Base-by-base conservation (phyloP, 1,140 invertebrate species). In the Agrypnia vestita region DNA sequence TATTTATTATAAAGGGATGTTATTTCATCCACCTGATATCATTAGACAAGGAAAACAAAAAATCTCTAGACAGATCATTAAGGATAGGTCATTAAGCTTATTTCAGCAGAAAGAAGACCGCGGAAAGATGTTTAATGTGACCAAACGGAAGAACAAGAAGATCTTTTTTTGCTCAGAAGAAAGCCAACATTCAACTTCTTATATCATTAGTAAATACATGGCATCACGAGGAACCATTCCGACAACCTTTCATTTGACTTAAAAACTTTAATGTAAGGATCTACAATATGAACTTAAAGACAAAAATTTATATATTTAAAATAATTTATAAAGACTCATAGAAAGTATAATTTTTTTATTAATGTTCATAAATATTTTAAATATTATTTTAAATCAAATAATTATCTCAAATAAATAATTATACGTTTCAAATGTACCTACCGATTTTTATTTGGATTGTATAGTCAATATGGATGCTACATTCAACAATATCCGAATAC, bases 21-120 rank as follows among this genome's bases (percentile, higher is more conserved):
- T 35, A 35, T 35, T 35, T 35, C 25, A 35, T 51, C 8, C 25
- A 62, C 59, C 7, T 62, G 25, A 6, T 17, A 62, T 62, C 25
- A n/a, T 62, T 62, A 35, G 25, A 62, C 17, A 62, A 9, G 25
- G 13, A 21, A 69, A 47, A 44, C 72, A 53, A 13, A 17, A 72
- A 21, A 49, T 35, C 13, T 21, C 59, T 0, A 21, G 19, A 62
- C 19, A 35, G 13, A 19, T 81, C 80, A 81, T 81, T 81, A 81
- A 81, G 80, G 17, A 61, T 15, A 56, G 69, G 76, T 73, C 76
- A 78, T 81, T 81, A 81, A 81, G 80, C 80, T 78, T 78, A 73
- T 69, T 78, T 81, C 80, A 81, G 80, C 76, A 55, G 15, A 61
- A 78, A 12, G 21, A 35, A 47, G 25, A 55, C 21, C 4, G 35